Conservation (phyloP, 2,888 invertebrate species). For the Netelia melanura region DNA sequence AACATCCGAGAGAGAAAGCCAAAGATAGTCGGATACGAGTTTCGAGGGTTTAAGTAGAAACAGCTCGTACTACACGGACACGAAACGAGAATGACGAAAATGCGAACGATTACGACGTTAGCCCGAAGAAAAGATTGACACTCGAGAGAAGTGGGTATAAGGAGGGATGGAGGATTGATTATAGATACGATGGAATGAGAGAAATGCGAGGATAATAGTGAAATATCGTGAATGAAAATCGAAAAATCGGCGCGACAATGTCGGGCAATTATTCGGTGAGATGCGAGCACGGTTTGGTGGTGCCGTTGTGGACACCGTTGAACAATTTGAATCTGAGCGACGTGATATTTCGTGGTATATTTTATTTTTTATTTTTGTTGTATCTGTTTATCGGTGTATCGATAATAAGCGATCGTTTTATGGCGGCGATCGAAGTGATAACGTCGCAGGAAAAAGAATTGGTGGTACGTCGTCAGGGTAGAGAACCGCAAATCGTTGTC, state of each 20-base stretch:
- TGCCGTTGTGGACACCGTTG: slow-evolving; percentile 96
- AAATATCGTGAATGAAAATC: slow-evolving; percentile 42
- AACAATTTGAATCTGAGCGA: slow-evolving; percentile 91
- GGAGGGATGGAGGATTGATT: not conserved
- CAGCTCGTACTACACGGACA: slow-evolving; percentile 21
- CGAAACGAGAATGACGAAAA: not conserved
- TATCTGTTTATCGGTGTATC: slow-evolving; percentile 99
- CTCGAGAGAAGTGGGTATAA: not conserved
- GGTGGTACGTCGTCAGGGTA: slow-evolving; percentile 94
- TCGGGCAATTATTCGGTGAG: slow-evolving; percentile 79
- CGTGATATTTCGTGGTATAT: slow-evolving; percentile 93
- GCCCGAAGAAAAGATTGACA: not conserved
- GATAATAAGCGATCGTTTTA: slow-evolving; percentile 99
- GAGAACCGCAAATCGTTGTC: slow-evolving; percentile 94
- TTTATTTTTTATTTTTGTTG: slow-evolving; percentile 95
- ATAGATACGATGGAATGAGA: slow-evolving; percentile 1
- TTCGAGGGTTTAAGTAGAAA: slow-evolving; percentile 2
- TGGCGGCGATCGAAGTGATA: slow-evolving; percentile 99
- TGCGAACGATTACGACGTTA: not conserved
- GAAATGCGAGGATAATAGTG: not conserved
- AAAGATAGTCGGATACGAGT: slow-evolving; percentile 9
- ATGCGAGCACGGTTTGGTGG: slow-evolving; percentile 94
- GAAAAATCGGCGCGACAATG: slow-evolving; percentile 71
- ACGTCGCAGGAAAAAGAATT: slow-evolving; percentile 99
- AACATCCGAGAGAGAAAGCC: not conserved